Evolutionary conservation across 2,888 invertebrate genomes (phyloP), one percentile per base, ranked within the genome.

Genomic region (Aromia moschata): DNA sequence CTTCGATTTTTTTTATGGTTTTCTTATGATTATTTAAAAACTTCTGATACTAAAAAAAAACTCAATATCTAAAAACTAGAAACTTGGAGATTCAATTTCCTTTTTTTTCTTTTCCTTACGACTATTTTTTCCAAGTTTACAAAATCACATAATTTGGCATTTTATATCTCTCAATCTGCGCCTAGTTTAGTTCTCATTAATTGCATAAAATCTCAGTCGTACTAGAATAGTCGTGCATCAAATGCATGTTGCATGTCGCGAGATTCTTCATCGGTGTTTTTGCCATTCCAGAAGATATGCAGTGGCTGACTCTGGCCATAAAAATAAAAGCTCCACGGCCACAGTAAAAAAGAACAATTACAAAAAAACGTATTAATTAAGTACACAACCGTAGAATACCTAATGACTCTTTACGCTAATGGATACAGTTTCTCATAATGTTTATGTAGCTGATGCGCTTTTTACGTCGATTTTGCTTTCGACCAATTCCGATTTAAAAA

Each of bases 361-460:
- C 5, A 47, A 47, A 47, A n/a, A 47, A 47, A 18, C 47, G 47
- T 37, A 47, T 47, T 47, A 47, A 47, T 47, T 47, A 47, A 47
- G 47, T 20, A 36, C 37, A 36, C 47, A 47, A 47, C 36, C 18
- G 47, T 12, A 36, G 47, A 47, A 47, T 47, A 18, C 37, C 17
- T 47, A 47, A 47, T 47, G 36, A 36, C 14, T 18, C 36, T 36
- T 36, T 37, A 37, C 46, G 36, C 37, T 18, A 16, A 18, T 18
- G 46, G 46, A 36, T 18, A 36, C 33, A 36, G 20, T 18, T 18
- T 20, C 37, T 47, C 47, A 37, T 47, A 47, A 47, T 47, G 47
- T 37, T 47, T 47, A 47, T 47, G 33, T 37, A 36, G 36, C 16
- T 37, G 33, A 33, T 11, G 7, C 33, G 18, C 12, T 47, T 37